Evolutionary conservation across 2,888 invertebrate genomes (phyloP).

Genomic region (Orchestes rusci): DNA sequence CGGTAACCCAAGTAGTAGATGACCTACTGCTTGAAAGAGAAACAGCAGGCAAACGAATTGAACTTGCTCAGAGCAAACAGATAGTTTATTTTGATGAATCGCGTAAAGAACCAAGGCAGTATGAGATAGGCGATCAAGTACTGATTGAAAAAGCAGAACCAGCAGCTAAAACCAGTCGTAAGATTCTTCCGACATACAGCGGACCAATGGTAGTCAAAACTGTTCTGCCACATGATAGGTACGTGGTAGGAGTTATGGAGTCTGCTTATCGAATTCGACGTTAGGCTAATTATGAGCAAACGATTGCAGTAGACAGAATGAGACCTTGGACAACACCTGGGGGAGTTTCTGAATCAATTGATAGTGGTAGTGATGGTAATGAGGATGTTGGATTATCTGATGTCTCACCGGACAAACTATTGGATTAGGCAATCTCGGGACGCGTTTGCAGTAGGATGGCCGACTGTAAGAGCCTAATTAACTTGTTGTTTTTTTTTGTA

Average conservation of each 20-base stretch:
- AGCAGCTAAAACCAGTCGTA: conserved; percentile 16
- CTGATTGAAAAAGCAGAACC: too few relatives aligned
- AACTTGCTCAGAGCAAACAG: conserved; percentile 15
- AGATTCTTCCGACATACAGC: conserved; percentile 23
- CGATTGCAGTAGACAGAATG: conserved; percentile 24
- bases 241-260: conserved; percentile 21
- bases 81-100: conserved; percentile 7
- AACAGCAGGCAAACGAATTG: too few relatives aligned
- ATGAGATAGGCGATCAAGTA: conserved; percentile 10
- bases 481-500: too few relatives aligned
- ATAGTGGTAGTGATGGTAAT: conserved; percentile 18
- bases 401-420: too few relatives aligned
- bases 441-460: too few relatives aligned
- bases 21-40: too few relatives aligned
- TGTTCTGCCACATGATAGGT: conserved; percentile 24
- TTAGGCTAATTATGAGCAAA: conserved; percentile 18
- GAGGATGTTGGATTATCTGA: conserved; percentile 17
- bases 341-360: too few relatives aligned
- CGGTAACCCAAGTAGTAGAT: too few relatives aligned
- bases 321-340: conserved; percentile 19
- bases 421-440: too few relatives aligned
- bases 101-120: too few relatives aligned
- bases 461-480: too few relatives aligned
- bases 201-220: conserved; percentile 19
- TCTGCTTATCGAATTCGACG: too few relatives aligned